These are phyloP conservation scores for Ephydatia muelleri DNA, from an alignment of 37 sponge, comb jelly and placozoan genomes.

Conservation along the genomic window DNA sequence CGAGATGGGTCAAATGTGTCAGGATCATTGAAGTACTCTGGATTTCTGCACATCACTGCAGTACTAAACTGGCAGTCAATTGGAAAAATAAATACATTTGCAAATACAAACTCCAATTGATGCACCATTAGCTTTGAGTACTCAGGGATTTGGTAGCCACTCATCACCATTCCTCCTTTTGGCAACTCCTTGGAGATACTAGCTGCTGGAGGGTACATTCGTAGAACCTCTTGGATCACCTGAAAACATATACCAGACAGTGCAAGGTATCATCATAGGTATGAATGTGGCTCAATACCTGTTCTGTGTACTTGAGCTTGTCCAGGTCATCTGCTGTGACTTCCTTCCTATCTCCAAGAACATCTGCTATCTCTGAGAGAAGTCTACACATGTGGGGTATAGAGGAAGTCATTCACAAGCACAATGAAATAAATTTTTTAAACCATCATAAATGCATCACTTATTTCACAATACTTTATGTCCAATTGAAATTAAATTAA, in stretches of 20 bases:
- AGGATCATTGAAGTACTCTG: background rate
- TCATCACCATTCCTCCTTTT: background rate
- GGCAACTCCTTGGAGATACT: background rate
- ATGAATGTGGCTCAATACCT: background rate
- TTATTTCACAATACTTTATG: too few species aligned
- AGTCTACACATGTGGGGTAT: background rate
- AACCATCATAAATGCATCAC: too few species aligned
- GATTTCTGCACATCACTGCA: background rate
- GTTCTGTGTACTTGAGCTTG: slow-evolving; percentile 5
- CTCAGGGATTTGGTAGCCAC: slow-evolving; percentile 11
- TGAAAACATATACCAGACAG: background rate
- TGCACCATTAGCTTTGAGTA: background rate
- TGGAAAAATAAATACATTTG: background rate
- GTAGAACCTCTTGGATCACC: background rate
- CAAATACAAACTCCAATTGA: background rate
- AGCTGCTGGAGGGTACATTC: background rate
- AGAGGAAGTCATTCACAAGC: too few species aligned
- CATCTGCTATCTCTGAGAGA: background rate
- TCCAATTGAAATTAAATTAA: too few species aligned
- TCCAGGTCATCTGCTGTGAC: slow-evolving; percentile 6
- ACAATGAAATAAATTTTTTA: too few species aligned
- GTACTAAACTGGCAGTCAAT: background rate
- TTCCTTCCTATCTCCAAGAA: background rate
- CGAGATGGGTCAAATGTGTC: slow-evolving; percentile 2
- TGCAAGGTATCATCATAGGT: background rate